Base-by-base conservation (phyloP, 2,113 vertebrate species). In the Ammospiza caudacuta region DNA sequence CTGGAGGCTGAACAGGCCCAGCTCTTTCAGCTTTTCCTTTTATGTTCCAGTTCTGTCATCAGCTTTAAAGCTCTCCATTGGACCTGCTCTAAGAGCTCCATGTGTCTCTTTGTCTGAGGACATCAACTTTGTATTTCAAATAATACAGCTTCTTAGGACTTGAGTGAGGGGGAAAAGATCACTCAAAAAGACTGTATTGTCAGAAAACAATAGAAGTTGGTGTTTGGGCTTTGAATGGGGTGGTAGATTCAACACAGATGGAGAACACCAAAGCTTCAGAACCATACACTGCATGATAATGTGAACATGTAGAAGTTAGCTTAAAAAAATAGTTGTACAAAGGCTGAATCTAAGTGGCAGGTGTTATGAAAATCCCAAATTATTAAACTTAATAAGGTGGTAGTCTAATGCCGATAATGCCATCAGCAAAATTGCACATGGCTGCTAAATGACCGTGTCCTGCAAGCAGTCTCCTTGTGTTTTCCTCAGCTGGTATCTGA, bases 281-380 rank as follows among this genome's bases (percentile, higher is more conserved):
- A 84, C 11, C 7, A 15, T 52, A 44, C 28, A 20, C 20, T 9
- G 6, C 0, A 0, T 18, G 5, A 29, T 52, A 49, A 41, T 0
- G 1, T 21, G 49, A 72, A n/a, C 28, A 11, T 1, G 1, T n/a
- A 41, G 28, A 61, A 61, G 9, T 44, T 41, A 41, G 9, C 11
- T 66, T 81, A 31, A 27, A 72, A 86, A 52, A 24, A 1, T 12
- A 6, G 7, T 37, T 63, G 27, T 49, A 41, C 15, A 24, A 83
- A 64, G 73, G 39, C 13, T 25, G 23, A 80, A 18, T 69, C 29
- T 88, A 49, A 55, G 9, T 33, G 46, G 16, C 1, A 3, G 27
- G 9, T 51, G 25, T 35, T 77, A 9, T 9, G 39, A 79, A 89
- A 77, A 67, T 39, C 2, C 21, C 4, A 3, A 66, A 46, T 33